Evolutionary conservation across 35 echinoderm and acorn worm species (phyloP).

Genomic region (Holothuria glaberrima): DNA sequence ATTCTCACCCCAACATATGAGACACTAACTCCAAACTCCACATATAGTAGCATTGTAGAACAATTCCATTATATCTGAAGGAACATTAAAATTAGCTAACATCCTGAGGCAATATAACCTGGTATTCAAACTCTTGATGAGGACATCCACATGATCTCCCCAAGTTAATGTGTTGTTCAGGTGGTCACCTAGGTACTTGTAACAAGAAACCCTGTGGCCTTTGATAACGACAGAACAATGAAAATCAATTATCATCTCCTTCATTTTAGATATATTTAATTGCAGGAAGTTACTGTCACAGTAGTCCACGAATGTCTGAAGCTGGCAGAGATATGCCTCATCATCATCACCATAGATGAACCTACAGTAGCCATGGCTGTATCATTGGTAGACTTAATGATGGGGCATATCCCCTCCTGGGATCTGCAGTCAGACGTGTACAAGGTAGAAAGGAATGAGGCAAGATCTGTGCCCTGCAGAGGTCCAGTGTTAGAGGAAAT

Average conservation of each 20-base stretch:
- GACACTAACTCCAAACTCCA: not conserved
- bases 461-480: not conserved
- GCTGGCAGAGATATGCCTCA: no score
- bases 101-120: not conserved
- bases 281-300: not conserved
- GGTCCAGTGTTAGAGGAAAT: no score
- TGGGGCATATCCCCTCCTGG: not conserved
- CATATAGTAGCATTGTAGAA: slow-evolving; percentile 18
- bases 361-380: not conserved
- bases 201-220: not conserved
- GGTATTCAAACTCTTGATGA: not conserved
- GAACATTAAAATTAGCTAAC: not conserved
- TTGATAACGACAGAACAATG: not conserved
- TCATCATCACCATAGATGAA: not conserved
- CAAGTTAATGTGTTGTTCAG: not conserved
- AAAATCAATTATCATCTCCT: not conserved
- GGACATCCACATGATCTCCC: slow-evolving; percentile 7
- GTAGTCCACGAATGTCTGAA: not conserved
- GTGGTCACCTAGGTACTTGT: not conserved
- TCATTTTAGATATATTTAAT: not conserved
- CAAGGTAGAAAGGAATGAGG: not conserved
- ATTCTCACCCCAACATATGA: not conserved
- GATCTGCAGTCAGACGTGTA: no score
- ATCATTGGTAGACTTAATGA: slow-evolving; percentile 11
- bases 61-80: not conserved